A percentile compares a stretch with the other conserved stretches of the same genome.
Evolutionary conservation across 2,113 vertebrate genomes (phyloP).

Genomic region (Podarcis raffonei): DNA sequence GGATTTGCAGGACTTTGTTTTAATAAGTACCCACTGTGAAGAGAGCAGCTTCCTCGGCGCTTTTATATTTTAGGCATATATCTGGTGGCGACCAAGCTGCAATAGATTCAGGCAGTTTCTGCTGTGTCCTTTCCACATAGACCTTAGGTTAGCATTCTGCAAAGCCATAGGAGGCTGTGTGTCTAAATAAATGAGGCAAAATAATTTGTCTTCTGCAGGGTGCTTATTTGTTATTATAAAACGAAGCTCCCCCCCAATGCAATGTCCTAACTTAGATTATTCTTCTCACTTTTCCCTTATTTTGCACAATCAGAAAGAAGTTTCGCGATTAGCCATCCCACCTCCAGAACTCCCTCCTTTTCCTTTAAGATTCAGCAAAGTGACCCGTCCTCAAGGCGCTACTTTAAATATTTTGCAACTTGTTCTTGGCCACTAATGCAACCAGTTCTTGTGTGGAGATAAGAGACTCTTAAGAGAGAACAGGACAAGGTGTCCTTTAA

Average conservation of each 20-base stretch:
- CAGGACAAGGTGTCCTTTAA: not conserved
- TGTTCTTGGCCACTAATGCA: not conserved
- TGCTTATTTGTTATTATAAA: constrained; percentile 28
- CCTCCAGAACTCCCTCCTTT: not conserved
- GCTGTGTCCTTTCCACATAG: not conserved
- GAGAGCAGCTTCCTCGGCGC: constrained; percentile 10
- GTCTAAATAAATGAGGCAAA: constrained; percentile 27
- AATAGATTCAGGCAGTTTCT: not conserved
- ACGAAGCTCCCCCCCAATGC: not conserved
- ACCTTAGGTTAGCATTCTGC: not conserved
- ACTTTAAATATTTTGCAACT: not conserved
- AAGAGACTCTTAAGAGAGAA: not conserved
- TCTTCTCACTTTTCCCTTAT: not conserved
- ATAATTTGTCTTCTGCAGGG: not conserved
- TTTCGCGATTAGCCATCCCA: not conserved
- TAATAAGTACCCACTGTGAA: constrained; percentile 29
- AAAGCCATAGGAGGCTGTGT: not conserved
- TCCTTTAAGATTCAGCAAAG: not conserved
- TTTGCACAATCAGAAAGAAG: not conserved
- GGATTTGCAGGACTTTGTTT: not conserved
- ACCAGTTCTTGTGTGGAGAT: not conserved
- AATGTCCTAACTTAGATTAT: not conserved
- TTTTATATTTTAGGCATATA: not conserved
- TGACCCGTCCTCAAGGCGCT: not conserved
- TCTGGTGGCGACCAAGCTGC: constrained; percentile 10